Conservation (phyloP, 2,888 invertebrate genomes). For the Drosophila recens region DNA sequence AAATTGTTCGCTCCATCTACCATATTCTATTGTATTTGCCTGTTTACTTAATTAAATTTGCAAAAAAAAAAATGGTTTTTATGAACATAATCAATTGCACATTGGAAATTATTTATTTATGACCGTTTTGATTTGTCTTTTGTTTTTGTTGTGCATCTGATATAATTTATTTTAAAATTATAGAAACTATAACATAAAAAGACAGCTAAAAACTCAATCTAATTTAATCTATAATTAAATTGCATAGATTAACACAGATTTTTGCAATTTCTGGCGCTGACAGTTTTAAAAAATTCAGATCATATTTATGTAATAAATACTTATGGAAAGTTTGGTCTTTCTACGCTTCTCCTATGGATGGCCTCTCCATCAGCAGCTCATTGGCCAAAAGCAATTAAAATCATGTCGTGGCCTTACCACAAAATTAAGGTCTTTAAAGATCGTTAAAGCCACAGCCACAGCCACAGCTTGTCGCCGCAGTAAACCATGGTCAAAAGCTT, state of each 20-base stretch:
- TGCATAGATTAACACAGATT: slow-evolving; percentile 23
- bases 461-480: slow-evolving; percentile 21
- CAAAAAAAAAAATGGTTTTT: slow-evolving; percentile 10
- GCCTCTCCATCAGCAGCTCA: neutral
- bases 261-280: slow-evolving; percentile 7
- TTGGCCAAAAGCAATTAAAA: slow-evolving; percentile 8
- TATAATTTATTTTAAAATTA: slow-evolving; percentile 15
- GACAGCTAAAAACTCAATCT: slow-evolving; percentile 18
- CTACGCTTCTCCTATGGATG: neutral
- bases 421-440: slow-evolving; percentile 52
- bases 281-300: slow-evolving; percentile 3
- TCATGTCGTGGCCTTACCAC: slow-evolving; percentile 4
- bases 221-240: slow-evolving; percentile 66
- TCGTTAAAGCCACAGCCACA: slow-evolving; percentile 49
- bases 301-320: neutral
- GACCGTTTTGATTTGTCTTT: slow-evolving; percentile 9
- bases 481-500: slow-evolving; percentile 22
- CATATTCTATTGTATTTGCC: slow-evolving; percentile 12
- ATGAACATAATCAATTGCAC: slow-evolving; percentile 25
- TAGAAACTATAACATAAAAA: slow-evolving; percentile 16
- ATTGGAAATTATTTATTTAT: slow-evolving; percentile 49
- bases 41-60: slow-evolving; percentile 48
- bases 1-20: slow-evolving; percentile 1
- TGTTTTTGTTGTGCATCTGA: slow-evolving; percentile 21
- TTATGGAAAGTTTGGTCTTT: neutral